Evolutionary conservation across 2,797 vertebrate genomes (phyloP).

Genomic region (Natrix natrix): DNA sequence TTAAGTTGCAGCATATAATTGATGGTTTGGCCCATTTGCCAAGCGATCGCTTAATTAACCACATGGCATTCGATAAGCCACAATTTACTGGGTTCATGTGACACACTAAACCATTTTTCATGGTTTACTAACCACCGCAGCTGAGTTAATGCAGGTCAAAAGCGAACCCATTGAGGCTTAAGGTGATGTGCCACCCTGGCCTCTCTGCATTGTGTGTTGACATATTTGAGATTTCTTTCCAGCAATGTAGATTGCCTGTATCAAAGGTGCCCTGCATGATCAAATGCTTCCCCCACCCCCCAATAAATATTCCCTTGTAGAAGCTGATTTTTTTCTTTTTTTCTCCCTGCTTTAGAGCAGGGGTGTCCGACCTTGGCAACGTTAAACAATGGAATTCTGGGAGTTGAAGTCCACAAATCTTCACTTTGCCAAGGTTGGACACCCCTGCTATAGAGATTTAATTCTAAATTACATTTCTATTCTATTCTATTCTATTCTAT

Average conservation of each 20-base stretch:
- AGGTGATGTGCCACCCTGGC: background rate
- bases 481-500: too few species aligned
- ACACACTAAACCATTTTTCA: background rate
- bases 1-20: background rate
- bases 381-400: background rate
- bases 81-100: background rate
- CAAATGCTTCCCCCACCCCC: background rate
- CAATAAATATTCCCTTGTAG: background rate
- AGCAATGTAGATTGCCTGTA: background rate
- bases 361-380: background rate
- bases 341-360: background rate
- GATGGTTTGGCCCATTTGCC: background rate
- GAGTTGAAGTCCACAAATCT: background rate
- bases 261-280: background rate
- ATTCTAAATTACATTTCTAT: background rate
- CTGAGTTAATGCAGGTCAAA: background rate
- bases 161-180: background rate
- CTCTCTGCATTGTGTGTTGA: background rate
- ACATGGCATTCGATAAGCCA: conserved; percentile 41
- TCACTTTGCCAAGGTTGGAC: background rate
- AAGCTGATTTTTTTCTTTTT: background rate
- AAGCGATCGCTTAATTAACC: conserved; percentile 67
- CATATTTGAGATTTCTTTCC: background rate
- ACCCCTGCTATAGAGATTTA: background rate
- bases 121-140: background rate